Percentiles rank a stretch among this genome's conserved stretches.
Conservation (phyloP, 2,888 invertebrate genomes). For the Orthosia gracilis region DNA sequence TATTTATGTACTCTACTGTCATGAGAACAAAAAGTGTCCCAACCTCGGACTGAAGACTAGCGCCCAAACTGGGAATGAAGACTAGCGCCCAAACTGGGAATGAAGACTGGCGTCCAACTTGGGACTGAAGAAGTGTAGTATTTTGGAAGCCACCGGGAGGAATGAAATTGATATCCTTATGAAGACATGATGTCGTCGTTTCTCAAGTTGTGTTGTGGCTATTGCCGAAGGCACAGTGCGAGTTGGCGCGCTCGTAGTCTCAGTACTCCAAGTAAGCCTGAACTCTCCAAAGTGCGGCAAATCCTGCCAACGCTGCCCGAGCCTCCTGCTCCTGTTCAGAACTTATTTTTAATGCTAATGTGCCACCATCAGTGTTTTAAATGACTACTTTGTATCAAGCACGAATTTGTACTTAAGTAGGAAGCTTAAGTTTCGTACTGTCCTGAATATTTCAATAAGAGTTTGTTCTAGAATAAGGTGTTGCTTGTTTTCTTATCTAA, state of each 20-base stretch:
- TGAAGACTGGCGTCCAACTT: background rate
- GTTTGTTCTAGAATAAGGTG: background rate
- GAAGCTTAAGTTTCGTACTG: conserved; percentile 7
- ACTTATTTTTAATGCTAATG: conserved; percentile 26
- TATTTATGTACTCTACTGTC: no score
- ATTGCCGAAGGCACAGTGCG: background rate
- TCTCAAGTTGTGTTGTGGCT: background rate
- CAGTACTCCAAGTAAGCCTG: conserved; percentile 10
- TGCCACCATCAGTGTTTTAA: conserved; percentile 20
- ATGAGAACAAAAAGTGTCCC: background rate
- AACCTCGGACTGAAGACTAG: background rate
- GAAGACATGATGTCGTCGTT: conserved; percentile 8
- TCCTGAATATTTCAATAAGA: conserved; percentile 6
- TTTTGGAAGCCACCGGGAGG: no score
- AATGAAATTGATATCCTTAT: no score
- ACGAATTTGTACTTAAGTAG: conserved; percentile 6
- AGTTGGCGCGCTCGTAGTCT: conserved; percentile 1
- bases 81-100: background rate
- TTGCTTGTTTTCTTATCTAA: background rate
- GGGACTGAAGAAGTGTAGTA: background rate
- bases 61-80: background rate
- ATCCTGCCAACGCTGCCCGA: background rate
- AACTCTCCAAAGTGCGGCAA: conserved; percentile 3
- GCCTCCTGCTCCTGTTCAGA: background rate
- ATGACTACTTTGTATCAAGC: conserved; percentile 19